Percentiles rank a stretch among this genome's conserved stretches.
Conservation (phyloP, 2,113 vertebrate genomes). For the Sylvia atricapilla region DNA sequence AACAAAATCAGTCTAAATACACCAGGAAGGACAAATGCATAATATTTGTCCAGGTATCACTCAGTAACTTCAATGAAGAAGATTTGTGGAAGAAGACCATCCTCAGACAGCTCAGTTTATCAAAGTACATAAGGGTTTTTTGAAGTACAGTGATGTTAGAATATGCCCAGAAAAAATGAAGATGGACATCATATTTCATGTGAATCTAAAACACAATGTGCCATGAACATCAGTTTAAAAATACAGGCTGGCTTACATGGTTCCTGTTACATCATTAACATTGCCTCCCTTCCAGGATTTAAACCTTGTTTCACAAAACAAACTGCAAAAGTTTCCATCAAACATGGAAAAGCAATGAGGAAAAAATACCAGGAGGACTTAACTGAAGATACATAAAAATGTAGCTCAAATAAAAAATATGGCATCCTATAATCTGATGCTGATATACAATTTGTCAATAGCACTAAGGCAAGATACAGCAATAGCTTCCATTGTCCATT, state of each 20-base stretch:
- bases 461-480: background rate
- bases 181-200: background rate
- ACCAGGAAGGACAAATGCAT: background rate
- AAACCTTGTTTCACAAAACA: background rate
- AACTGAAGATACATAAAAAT: background rate
- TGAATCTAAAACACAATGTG: background rate
- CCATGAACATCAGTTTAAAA: background rate
- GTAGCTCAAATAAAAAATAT: background rate
- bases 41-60: background rate
- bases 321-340: background rate
- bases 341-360: background rate
- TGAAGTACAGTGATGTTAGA: background rate
- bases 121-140: background rate
- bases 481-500: background rate
- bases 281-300: background rate
- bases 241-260: background rate
- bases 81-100: background rate
- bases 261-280: background rate
- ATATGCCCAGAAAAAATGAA: background rate
- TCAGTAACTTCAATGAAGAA: background rate
- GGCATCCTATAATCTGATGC: background rate
- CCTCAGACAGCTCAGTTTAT: background rate
- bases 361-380: background rate
- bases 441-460: constrained; percentile 14
- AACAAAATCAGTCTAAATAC: background rate